Evolutionary conservation across 2,888 invertebrate genomes (phyloP).

Genomic region (Limenitis arthemis): DNA sequence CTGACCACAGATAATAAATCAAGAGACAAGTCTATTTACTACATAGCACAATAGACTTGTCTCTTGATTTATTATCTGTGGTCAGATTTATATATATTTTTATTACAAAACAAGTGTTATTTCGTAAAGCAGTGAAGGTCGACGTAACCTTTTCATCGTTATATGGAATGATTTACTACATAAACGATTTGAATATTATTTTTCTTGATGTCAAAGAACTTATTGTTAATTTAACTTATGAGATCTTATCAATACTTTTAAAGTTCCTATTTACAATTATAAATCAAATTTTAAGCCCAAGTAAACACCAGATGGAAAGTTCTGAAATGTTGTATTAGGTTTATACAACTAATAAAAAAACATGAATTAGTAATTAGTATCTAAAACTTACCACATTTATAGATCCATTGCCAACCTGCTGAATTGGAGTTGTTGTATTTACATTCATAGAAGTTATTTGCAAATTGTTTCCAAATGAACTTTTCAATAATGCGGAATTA

Average conservation of each 20-base stretch:
- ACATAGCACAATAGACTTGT: no score
- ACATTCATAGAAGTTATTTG: slow-evolving; percentile 51
- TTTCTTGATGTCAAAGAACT: no score
- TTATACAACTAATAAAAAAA: background rate
- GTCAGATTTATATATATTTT: no score
- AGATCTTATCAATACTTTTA: no score
- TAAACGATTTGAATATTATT: no score
- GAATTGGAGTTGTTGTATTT: slow-evolving; percentile 58
- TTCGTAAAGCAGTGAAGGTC: slow-evolving; percentile 1
- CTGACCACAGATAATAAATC: no score
- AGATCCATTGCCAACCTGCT: slow-evolving; percentile 51
- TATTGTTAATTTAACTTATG: no score
- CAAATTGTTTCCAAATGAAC: slow-evolving; percentile 46
- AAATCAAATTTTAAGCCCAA: no score
- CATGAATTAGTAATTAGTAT: background rate
- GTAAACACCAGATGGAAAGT: no score
- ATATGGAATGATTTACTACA: slow-evolving; percentile 4
- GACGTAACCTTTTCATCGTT: slow-evolving; percentile 3
- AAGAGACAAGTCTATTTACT: no score
- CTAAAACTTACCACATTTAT: slow-evolving; percentile 51
- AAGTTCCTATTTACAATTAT: no score
- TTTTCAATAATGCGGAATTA: slow-evolving; percentile 55
- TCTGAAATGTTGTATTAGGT: background rate
- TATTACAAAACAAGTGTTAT: background rate
- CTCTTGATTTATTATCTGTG: no score